A percentile compares a stretch with the other conserved stretches of the same genome.
Conservation (phyloP, 2,888 invertebrate species). For the Tenthredo amoena region DNA sequence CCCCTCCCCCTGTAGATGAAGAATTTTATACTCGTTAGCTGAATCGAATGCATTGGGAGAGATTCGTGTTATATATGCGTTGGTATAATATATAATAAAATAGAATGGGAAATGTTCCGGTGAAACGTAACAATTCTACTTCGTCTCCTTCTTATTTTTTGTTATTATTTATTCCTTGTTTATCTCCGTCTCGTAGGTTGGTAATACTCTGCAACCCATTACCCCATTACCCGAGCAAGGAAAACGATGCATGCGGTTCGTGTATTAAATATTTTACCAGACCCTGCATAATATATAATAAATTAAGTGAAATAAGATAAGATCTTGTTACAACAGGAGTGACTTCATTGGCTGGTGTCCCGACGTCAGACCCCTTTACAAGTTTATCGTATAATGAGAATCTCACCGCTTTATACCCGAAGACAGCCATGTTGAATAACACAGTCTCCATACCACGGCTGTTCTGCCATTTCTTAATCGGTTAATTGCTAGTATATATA, state of each 20-base stretch:
- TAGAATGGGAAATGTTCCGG: neutral
- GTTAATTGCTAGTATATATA: neutral
- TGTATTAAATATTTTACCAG: slow-evolving; percentile 41
- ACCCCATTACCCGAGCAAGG: neutral
- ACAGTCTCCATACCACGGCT: slow-evolving; percentile 52
- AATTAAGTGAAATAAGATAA: slow-evolving; percentile 51
- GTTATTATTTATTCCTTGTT: neutral
- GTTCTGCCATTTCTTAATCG: slow-evolving; percentile 35
- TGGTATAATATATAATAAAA: neutral
- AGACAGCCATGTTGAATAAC: slow-evolving; percentile 73
- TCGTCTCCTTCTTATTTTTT: neutral
- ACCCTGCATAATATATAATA: slow-evolving; percentile 45
- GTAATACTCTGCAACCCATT: slow-evolving; percentile 3
- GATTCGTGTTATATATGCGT: neutral
- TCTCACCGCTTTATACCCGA: slow-evolving; percentile 63
- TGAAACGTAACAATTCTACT: neutral
- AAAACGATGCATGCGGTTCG: neutral
- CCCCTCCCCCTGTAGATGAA: neutral
- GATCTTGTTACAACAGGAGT: slow-evolving; percentile 46
- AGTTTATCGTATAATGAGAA: slow-evolving; percentile 66
- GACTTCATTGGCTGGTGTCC: slow-evolving; percentile 46
- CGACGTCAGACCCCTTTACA: slow-evolving; percentile 43
- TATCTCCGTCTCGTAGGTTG: neutral
- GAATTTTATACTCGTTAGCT: neutral
- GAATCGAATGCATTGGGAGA: neutral